Base-by-base conservation (phyloP, 2,113 vertebrate genomes). In the Gasterosteus nipponicus region DNA sequence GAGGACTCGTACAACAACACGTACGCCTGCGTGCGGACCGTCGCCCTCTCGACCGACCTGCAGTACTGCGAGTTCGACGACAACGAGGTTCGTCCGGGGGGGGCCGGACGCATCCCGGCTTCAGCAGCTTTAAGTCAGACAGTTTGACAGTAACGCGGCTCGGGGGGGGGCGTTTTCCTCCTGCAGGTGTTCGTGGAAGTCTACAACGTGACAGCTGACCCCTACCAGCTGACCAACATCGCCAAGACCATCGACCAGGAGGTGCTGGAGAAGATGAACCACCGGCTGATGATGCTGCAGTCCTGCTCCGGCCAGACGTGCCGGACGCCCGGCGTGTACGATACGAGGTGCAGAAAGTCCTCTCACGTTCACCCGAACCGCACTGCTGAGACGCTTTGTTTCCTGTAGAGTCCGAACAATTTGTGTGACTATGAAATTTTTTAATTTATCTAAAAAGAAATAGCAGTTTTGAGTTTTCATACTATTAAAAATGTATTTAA, bases 11-110 rank as follows among this genome's bases (percentile, higher is more conserved):
- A 95, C 59, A 99, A 99, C 89, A 99, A 99, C 89, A 99, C 98
- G 0, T 99, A 99, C 0, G 98, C 98, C 0, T 99, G 98, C 14
- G 97, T 99, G 70, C 95, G 98, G 77, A 99, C 97, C 0, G 57
- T 96, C 42, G 93, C 96, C 1, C n/a, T 94, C 0, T 80, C 91
- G 42, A 93, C 92, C 90, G 87, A 99, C 80, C 87, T 99, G 72
- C 98, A 99, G 93, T 99, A 99, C 84, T 99, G 98, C 49, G 98
- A 99, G 72, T 99, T 99, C 67, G 97, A 98, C 72, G 98, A 98
- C 84, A 95, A 95, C 51, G 96, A 99, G 96, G 98, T 98, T 19
- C 3, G 63, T 66, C 33, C 5, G 33, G 22, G 22, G 29, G 49
- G 68, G 57, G 63, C 44, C 11, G 0, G 49, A 44, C 2, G 35